Base-by-base conservation (phyloP, 2,113 vertebrate species). In the Archilochus colubris region DNA sequence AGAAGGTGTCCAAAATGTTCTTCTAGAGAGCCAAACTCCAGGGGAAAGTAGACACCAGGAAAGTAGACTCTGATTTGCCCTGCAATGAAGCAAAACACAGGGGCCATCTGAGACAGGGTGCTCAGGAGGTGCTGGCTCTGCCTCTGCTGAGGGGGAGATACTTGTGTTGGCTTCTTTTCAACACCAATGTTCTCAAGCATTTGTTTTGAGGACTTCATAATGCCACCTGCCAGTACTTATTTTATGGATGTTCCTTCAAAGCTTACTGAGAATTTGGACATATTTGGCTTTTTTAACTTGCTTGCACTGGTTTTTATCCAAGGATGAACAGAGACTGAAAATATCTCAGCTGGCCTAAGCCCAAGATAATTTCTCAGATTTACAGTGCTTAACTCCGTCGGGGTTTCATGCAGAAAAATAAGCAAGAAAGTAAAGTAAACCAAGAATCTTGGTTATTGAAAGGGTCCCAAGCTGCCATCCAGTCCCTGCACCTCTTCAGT, bases 261-360 rank as follows among this genome's bases (percentile, higher is more conserved):
- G 24, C 64, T 89, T 83, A 93, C 62, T 58, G 48, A 67, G 89
- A 93, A 84, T 94, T 93, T 88, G 92, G 79, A 94, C 89, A 77
- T 83, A 83, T 74, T 96, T 96, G 92, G 88, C 81, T 96, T 97
- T 94, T 90, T 78, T 86, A 91, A 66, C 64, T 92, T 96, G 86
- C 94, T 97, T 96, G 89, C 80, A 93, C 92, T 97, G 84, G 92
- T 97, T 97, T 97, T 95, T 81, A 91, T 97, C 96, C 96, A 97
- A 94, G 88, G 88, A 95, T 95, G 95, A 96, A 88, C 64, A 95
- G 91, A 58, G 88, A 76, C 86, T 90, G 95, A 94, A 97, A 96
- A 97, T 97, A 96, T 97, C 88, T 83, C 51, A 86, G 36, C 88
- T 97, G 96, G 96, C 97, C 85, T 94, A 78, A 91, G 43, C 30